Evolutionary conservation across 1,140 invertebrate species (phyloP).

Genomic region (Aphidius ervi): DNA sequence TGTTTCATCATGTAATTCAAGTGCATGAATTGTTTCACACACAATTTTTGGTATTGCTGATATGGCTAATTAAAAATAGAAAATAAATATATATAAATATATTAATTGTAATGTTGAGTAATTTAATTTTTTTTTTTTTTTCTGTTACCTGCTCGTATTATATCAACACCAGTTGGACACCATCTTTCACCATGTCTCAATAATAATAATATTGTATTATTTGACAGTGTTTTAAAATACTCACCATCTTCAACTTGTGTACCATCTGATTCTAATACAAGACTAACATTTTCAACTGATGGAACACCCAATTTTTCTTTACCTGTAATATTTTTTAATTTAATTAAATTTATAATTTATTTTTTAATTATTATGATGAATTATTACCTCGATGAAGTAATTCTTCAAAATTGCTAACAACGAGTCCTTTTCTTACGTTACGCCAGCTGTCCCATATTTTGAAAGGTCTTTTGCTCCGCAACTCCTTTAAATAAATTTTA

Average conservation of each 20-base stretch:
- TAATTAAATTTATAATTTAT: background rate
- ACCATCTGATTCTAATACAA: conserved; percentile 90
- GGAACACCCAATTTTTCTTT: conserved; percentile 86
- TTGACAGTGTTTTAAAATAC: conserved; percentile 85
- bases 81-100: background rate
- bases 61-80: conserved; percentile 62
- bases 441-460: conserved; percentile 96
- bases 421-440: conserved; percentile 87
- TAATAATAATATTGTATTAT: conserved; percentile 85
- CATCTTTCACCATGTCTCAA: conserved; percentile 84
- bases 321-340: conserved; percentile 3
- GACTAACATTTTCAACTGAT: conserved; percentile 73
- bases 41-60: conserved; percentile 93
- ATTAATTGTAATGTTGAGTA: background rate
- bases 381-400: conserved; percentile 76
- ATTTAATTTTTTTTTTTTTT: conserved; percentile 5
- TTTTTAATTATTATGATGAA: background rate
- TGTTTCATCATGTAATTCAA: conserved; percentile 90
- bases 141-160: conserved; percentile 79
- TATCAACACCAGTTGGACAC: conserved; percentile 86
- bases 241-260: conserved; percentile 93
- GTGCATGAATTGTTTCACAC: conserved; percentile 89
- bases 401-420: conserved; percentile 88
- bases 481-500: conserved; percentile 60
- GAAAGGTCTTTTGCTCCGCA: conserved; percentile 91